phyloP scores from a whole-genome alignment of 2,113 vertebrate species.

The Sula dactylatra region DNA sequence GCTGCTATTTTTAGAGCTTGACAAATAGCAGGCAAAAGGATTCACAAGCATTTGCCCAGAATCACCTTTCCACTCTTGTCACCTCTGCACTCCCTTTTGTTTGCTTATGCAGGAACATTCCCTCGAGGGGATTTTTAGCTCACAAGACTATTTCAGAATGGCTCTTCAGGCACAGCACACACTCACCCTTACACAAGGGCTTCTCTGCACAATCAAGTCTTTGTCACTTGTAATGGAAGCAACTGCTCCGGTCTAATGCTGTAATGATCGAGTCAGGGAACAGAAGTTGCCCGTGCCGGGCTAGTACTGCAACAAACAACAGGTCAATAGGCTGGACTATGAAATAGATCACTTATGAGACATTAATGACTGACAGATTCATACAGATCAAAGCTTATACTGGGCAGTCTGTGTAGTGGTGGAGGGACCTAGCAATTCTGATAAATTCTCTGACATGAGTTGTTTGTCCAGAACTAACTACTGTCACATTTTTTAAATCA shows the following conservation, averaged over 20 bases:
- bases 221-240: background rate
- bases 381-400: background rate
- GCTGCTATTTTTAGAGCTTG: slow-evolving; percentile 40
- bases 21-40: slow-evolving; percentile 51
- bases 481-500: background rate
- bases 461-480: background rate
- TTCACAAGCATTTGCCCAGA: slow-evolving; percentile 41
- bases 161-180: background rate
- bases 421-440: background rate
- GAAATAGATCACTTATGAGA: background rate
- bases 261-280: background rate
- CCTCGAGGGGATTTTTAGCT: background rate
- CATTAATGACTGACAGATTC: background rate
- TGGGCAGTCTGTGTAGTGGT: background rate
- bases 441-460: background rate
- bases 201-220: background rate
- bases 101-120: background rate
- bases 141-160: background rate
- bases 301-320: background rate
- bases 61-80: slow-evolving; percentile 26
- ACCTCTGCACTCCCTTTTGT: slow-evolving; percentile 30
- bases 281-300: background rate
- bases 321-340: background rate
- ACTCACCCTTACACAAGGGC: background rate
- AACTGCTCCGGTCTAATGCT: background rate